A percentile compares a stretch with the other conserved stretches of the same genome.
These are phyloP conservation scores for Beroe ovata DNA, from an alignment of 37 sponge, comb jelly and placozoan species.

Conservation along the genomic window DNA sequence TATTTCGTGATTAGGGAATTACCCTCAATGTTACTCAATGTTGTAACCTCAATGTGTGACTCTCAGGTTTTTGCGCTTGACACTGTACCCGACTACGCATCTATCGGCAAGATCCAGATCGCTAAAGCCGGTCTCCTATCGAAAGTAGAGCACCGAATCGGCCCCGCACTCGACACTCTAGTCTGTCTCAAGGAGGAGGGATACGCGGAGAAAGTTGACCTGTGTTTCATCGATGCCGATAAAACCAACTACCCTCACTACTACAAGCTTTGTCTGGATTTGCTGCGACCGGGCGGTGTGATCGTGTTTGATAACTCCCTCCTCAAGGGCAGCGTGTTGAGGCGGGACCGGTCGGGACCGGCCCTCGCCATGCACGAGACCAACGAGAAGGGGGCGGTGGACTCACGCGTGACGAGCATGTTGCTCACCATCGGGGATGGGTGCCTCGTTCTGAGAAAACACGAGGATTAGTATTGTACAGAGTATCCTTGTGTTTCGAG, in stretches of 20 bases:
- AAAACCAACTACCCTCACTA: constrained; percentile 59
- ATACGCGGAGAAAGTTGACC: background rate
- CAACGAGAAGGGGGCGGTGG: constrained; percentile 1
- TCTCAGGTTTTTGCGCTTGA: constrained; percentile 21
- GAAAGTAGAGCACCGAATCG: constrained; percentile 20
- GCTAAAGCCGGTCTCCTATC: constrained; percentile 6
- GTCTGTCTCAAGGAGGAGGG: constrained; percentile 11
- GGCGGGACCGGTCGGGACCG: background rate
- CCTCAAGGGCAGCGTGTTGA: background rate
- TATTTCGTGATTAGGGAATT: no score
- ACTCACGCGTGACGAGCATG: background rate
- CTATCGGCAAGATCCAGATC: constrained; percentile 4
- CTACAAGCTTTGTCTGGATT: constrained; percentile 35
- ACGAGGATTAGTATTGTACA: no score
- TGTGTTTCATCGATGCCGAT: constrained; percentile 53
- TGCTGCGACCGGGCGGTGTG: constrained; percentile 31
- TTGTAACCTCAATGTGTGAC: no score
- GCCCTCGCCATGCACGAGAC: background rate
- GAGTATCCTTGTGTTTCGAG: no score
- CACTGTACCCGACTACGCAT: background rate
- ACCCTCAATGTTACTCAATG: no score
- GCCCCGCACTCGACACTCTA: constrained; percentile 33
- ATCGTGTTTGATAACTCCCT: constrained; percentile 51
- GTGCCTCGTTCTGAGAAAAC: constrained; percentile 36
- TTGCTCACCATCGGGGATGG: constrained; percentile 44